Evolutionary conservation across 2,888 invertebrate species (phyloP), one percentile per base, ranked within the genome.

Genomic region (Electrophaes corylata): DNA sequence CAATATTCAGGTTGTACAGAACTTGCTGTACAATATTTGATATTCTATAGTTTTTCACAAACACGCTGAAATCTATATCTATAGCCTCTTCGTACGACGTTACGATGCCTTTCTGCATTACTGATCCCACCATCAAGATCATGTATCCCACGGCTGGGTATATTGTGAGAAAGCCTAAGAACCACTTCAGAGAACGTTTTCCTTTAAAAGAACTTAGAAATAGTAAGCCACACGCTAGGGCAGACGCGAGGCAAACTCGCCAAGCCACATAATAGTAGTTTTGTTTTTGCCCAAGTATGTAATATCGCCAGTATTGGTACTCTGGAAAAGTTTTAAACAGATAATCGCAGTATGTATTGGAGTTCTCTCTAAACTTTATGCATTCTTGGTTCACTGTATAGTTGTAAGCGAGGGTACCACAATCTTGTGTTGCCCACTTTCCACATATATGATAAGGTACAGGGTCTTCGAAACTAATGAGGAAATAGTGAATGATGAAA

Each of bases 31-130:
- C 53, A 2, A 75, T 52, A 12, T 65, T 59, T 0, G 83, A 60
- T 0, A 81, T 2, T 0, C 72, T 64, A 55, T 75, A 75, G 1
- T 69, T 62, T 1, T 66, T 20, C 0, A 20, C 2, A 47, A 88
- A 90, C 0, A 64, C 18, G 10, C 35, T 63, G 35, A 88, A 87
- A 57, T 76, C 70, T 0, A 73, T 59, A 60, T 90, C 90, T 14
- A 91, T 54, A 1, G 81, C 79, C 2, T 78, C 76, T 35, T 71
- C 72, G 51, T 76, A 88, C 46, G 79, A 78, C 0, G 68, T 59
- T 0, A 88, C 78, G 4, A 91, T 44, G 1, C 91, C 89, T 65
- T 84, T 88, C 62, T 91, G 91, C 29, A 82, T 55, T 86, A 90
- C 80, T 0, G 89, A 84, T 12, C 86, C 87, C 40, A 84, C 67